Evolutionary conservation across 2,113 vertebrate genomes (phyloP), one percentile per base, ranked within the genome.

Genomic region (Pomatostomus ruficeps): DNA sequence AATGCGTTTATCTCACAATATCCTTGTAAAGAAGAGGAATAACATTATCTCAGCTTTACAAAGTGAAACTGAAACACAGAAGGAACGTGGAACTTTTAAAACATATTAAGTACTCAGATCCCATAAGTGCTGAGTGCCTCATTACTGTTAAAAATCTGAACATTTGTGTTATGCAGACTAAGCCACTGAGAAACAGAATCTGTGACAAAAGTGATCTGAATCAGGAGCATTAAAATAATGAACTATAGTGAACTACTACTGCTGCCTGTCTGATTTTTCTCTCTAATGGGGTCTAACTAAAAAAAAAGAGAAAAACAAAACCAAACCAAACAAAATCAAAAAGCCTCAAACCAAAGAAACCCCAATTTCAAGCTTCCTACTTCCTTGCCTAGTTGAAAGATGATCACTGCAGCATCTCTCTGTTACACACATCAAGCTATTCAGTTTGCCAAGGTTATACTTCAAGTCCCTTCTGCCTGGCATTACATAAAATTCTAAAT

Each of bases 61-160:
- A 66, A 75, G 54, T 42, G 52, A 62, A 82, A 63, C 7, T 28
- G 31, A 86, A 78, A 52, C 11, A 86, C 18, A 61, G n/a, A 74
- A 48, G 5, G 2, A 63, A 93, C 23, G 6, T 21, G 23, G 11
- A 29, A 31, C 35, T 51, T 76, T 23, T 14, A 40, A 55, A 80
- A 43, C 3, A 7, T n/a, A 36, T 49, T 42, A 52, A 82, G 4
- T 19, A 31, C 42, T 71, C 45, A 38, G 26, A 26, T 73, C 16
- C 46, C 45, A 0, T 20, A 57, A 88, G 19, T 0, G 0, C 21
- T 29, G 21, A 65, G 25, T 54, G 25, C 7, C 19, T 83, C 63
- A 38, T 49, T 55, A 33, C 16, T 55, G 23, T 33, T 43, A 72
- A 76, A 85, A 85, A 48, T 35, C 28, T 49, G 29, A 14, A 13